phyloP scores from a whole-genome alignment of 2,113 vertebrate species.

The Strigops habroptila region DNA sequence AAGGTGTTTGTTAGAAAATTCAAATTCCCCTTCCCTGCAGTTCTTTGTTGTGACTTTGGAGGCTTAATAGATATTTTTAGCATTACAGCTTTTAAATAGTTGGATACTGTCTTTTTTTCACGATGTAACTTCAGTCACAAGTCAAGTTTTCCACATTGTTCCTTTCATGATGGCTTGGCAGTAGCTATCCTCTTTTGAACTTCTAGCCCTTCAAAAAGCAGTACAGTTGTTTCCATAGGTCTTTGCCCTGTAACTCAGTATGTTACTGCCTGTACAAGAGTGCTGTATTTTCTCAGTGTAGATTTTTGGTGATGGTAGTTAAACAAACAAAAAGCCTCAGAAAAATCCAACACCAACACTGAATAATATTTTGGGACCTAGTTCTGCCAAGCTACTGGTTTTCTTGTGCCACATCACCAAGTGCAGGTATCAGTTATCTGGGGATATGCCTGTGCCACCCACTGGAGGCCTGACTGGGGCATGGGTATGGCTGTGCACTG shows the following conservation, averaged over 20 bases:
- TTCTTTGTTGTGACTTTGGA: neutral
- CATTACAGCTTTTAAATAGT: neutral
- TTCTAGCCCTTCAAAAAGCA: neutral
- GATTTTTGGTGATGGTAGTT: neutral
- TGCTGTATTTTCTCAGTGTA: neutral
- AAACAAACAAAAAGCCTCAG: neutral
- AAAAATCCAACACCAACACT: neutral
- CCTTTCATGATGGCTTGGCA: neutral
- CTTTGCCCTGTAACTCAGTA: neutral
- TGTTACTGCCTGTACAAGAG: neutral
- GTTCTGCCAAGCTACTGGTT: neutral
- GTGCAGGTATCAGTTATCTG: neutral
- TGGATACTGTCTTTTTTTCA: neutral
- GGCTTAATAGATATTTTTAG: neutral
- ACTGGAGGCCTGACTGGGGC: accelerated
- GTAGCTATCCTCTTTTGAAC: neutral
- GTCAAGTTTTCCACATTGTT: neutral
- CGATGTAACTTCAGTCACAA: neutral
- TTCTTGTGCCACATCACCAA: neutral
- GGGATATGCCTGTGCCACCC: neutral
- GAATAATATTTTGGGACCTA: neutral
- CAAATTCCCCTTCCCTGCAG: neutral
- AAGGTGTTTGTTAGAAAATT: neutral
- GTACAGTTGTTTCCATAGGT: neutral
- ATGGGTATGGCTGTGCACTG: neutral